phyloP scores from a whole-genome alignment of 2,113 vertebrate species.

The Peromyscus californicus region DNA sequence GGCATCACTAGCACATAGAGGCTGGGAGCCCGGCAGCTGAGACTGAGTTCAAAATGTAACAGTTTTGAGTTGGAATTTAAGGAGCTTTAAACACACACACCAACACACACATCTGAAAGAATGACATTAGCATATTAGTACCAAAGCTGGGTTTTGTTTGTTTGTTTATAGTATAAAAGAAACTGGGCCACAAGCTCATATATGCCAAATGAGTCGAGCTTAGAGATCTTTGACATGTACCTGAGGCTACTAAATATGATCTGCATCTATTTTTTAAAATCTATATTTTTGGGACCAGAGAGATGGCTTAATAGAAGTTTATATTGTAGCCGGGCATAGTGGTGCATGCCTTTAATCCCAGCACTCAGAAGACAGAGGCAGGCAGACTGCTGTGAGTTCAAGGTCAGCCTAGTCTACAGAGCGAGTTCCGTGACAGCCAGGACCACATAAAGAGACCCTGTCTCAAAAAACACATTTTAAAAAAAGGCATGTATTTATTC shows the following conservation, averaged over 20 bases:
- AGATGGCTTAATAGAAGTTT: neutral
- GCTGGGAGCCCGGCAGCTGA: conserved; percentile 18
- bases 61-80: neutral
- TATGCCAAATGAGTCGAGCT: conserved; percentile 31
- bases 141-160: neutral
- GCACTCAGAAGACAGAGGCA: neutral
- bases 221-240: neutral
- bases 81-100: neutral
- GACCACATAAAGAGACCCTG: neutral
- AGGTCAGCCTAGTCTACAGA: neutral
- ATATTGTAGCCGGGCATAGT: neutral
- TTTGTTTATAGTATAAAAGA: neutral
- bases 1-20: conserved; percentile 3
- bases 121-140: neutral
- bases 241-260: neutral
- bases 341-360: neutral
- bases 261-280: neutral
- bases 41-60: conserved; percentile 60
- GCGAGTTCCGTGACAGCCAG: neutral
- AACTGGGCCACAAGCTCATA: neutral
- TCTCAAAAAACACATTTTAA: neutral
- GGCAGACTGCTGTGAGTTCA: neutral
- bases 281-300: neutral
- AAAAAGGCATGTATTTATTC: neutral
- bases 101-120: neutral